Conservation (phyloP, 2,113 vertebrate species). For the Hippocampus zosterae region DNA sequence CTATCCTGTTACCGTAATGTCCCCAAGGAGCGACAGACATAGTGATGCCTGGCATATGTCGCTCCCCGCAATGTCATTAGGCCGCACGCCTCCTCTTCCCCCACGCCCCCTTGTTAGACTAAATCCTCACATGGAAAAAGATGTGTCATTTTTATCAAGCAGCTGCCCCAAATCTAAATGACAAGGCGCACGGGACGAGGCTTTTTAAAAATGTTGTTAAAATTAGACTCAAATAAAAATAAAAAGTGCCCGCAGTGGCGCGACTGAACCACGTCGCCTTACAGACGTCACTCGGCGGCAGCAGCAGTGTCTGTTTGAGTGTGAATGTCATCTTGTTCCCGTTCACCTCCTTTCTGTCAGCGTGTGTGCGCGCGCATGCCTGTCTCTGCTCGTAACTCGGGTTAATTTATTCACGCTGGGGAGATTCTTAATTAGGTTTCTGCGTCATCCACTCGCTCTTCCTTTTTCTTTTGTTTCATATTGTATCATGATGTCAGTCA, state of each 20-base stretch:
- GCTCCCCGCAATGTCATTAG: conserved; percentile 62
- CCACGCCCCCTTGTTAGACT: conserved; percentile 47
- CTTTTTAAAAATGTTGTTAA: background rate
- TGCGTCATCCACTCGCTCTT: conserved; percentile 55
- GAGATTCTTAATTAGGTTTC: conserved; percentile 68
- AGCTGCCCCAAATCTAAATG: conserved; percentile 53
- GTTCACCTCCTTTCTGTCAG: conserved; percentile 41
- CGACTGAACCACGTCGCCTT: conserved; percentile 25
- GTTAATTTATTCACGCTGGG: conserved; percentile 69
- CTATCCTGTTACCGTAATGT: conserved; percentile 70
- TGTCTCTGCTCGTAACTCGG: conserved; percentile 61
- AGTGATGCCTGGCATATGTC: conserved; percentile 69
- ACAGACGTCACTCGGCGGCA: conserved; percentile 52
- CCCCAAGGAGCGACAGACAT: conserved; percentile 64
- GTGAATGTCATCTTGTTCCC: conserved; percentile 60
- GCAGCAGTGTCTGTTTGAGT: conserved; percentile 54
- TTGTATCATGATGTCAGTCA: conserved; percentile 48
- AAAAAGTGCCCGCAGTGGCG: background rate
- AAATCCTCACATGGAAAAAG: conserved; percentile 51
- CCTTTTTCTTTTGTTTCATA: conserved; percentile 25
- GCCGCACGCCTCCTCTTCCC: conserved; percentile 42
- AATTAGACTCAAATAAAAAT: background rate
- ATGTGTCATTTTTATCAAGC: conserved; percentile 59
- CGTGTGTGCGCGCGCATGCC: conserved; percentile 19
- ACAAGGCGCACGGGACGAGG: conserved; percentile 30